These are phyloP conservation scores for Microtus ochrogaster DNA, from an alignment of 2,113 vertebrate genomes.

Conservation along the genomic window DNA sequence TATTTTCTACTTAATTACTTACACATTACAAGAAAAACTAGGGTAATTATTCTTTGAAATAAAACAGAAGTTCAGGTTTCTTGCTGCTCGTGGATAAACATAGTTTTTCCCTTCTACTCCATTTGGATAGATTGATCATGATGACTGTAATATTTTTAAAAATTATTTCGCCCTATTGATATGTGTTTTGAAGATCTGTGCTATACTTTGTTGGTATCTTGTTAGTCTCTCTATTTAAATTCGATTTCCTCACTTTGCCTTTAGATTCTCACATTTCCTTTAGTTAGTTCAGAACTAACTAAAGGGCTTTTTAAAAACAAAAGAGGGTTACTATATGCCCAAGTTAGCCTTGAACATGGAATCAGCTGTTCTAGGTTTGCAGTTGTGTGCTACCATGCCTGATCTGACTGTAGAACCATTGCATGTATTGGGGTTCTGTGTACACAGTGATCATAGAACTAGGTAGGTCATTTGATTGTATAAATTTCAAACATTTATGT, in stretches of 20 bases:
- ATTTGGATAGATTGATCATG: conserved; percentile 7
- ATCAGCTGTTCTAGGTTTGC: neutral
- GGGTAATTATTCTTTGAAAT: conserved; percentile 59
- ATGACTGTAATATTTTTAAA: conserved; percentile 35
- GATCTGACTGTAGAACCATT: neutral
- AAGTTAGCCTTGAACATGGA: neutral
- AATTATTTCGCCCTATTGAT: conserved; percentile 20
- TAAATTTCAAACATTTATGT: conserved; percentile 40
- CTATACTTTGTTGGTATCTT: conserved; percentile 44
- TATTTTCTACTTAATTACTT: conserved; percentile 56
- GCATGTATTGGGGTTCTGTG: conserved; percentile 6
- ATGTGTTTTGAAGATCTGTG: conserved; percentile 33
- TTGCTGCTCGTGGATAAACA: conserved; percentile 47
- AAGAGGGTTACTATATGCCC: neutral
- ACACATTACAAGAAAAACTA: conserved; percentile 42
- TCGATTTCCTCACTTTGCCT: conserved; percentile 50
- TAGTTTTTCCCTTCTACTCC: neutral
- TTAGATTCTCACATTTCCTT: conserved; percentile 57
- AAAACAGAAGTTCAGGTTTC: conserved; percentile 53
- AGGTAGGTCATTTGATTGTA: conserved; percentile 49
- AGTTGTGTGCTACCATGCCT: neutral
- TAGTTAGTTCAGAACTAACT: conserved; percentile 57
- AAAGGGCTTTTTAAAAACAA: neutral
- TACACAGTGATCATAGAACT: conserved; percentile 28
- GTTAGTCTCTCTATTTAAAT: conserved; percentile 25